Evolutionary conservation across 2,113 vertebrate genomes (phyloP), one percentile per base, ranked within the genome.

Genomic region (Lophura nycthemera): DNA sequence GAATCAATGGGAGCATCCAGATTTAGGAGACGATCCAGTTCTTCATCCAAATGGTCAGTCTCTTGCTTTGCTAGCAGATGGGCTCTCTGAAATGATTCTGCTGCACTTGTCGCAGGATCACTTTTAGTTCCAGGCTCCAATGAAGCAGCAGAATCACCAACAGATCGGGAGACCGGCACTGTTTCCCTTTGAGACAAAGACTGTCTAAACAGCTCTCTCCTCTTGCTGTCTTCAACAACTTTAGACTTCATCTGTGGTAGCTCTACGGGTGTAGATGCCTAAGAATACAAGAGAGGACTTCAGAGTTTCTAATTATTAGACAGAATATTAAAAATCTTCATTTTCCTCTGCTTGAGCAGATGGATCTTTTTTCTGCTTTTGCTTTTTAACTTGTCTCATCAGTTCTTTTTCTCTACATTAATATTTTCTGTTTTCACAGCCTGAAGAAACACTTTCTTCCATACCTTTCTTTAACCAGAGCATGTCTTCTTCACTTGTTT

Each of bases 1-100:
- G 59, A 24, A 83, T 74, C 83, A 27, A 89, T 27, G 10, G 98
- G 97, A 27, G 97, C 98, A 84, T 99, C 97, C 91, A 99, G 96
- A 91, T 91, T 95, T 40, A 99, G 98, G 79, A 99, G 97, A 91
- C 97, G 94, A 89, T 99, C 99, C 66, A 99, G 97, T 79, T 99
- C 99, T 82, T 99, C 97, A 43, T 99, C 98, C 36, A 97, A 89
- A 15, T 97, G 93, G 79, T 98, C 98, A 47, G 22, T 77, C 21
- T 75, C 95, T 27, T 93, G 79, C 59, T 93, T 88, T 47, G 65
- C 61, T 1, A 75, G 34, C 43, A 8, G 74, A 52, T 43, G 50
- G 8, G 50, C 76, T 40, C 72, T 78, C 76, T 76, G 95, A 11
- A 94, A 45, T 6, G 59, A 52, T 50, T 83, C 42, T 36, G 71